phyloP scores from a whole-genome alignment of 2,888 invertebrate species.

The Caenorhabditis auriculariae region DNA sequence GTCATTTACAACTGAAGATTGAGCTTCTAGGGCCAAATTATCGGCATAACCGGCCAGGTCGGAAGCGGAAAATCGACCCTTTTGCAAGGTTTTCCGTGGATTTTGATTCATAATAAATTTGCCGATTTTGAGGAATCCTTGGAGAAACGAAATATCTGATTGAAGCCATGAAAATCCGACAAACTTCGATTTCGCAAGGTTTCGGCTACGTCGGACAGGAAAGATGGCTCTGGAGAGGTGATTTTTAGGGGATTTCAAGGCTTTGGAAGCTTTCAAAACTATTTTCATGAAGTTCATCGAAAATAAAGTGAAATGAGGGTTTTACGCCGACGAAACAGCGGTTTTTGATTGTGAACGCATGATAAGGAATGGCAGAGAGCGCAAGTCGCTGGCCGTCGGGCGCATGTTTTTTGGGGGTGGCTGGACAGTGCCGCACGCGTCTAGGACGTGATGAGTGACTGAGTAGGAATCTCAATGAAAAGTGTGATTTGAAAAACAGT shows the following conservation, averaged over 20 bases:
- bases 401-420: too few relatives aligned
- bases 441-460: slow-evolving; percentile 4
- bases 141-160: slow-evolving; percentile 74
- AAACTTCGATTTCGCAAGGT: slow-evolving; percentile 62
- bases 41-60: slow-evolving; percentile 85
- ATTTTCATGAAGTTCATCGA: too few relatives aligned
- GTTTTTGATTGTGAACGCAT: too few relatives aligned
- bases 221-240: slow-evolving; percentile 84
- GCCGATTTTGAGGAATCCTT: slow-evolving; percentile 72
- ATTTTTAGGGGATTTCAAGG: neutral
- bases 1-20: slow-evolving; percentile 1
- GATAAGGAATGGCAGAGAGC: too few relatives aligned
- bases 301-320: too few relatives aligned
- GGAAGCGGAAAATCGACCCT: slow-evolving; percentile 90
- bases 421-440: too few relatives aligned
- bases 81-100: slow-evolving; percentile 67
- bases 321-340: too few relatives aligned
- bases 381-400: too few relatives aligned
- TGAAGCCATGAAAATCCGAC: slow-evolving; percentile 25
- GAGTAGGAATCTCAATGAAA: slow-evolving; percentile 7
- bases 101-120: neutral
- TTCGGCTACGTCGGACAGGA: slow-evolving; percentile 85
- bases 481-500: slow-evolving; percentile 1
- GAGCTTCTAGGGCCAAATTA: slow-evolving; percentile 55
- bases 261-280: neutral